Evolutionary conservation across 2,113 vertebrate species (phyloP), one percentile per base, ranked within the genome.

Genomic region (Taurulus bubalis): DNA sequence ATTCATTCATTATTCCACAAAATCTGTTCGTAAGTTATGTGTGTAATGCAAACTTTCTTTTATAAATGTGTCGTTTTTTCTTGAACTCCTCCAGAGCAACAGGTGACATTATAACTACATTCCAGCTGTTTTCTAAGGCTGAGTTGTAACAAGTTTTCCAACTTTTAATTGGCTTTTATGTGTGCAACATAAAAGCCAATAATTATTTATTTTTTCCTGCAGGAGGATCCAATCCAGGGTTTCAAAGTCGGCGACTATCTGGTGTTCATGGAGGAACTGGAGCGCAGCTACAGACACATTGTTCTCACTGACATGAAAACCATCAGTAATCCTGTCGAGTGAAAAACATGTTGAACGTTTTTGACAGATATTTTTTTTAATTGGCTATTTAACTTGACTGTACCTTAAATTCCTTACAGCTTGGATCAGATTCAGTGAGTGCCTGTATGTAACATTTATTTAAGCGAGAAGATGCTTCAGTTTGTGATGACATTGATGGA

Each of bases 201-300:
- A n/a, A n/a, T n/a, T n/a, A n/a, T n/a, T n/a, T n/a, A n/a, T n/a
- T n/a, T n/a, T 26, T 6, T 1, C 87, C 60, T 87, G 62, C 93
- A 99, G 98, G 98, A 99, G 93, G 97, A 99, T 94, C 95, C 97
- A 10, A 94, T 99, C 71, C 91, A 72, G 78, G 96, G 96, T 51
- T 99, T 99, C 94, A 94, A 84, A 87, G 93, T 99, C 83, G 93
- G 95, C 58, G 82, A 95, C 87, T 96, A 98, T 82, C 88, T 99
- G 93, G 95, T 95, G 72, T 98, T 96, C 89, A 98, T 99, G 98
- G 90, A 96, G 90, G 91, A 63, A 12, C 90, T 99, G 91, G 96
- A 99, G 79, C 83, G 69, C 2, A 91, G 88, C 77, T 97, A 99
- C 95, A 94, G 97, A 80, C 88, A 91, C 0, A 22, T 94, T 34